Evolutionary conservation across 2,888 invertebrate genomes (phyloP), one percentile per base, ranked within the genome.

Genomic region (Amphipyra tragopoginis): DNA sequence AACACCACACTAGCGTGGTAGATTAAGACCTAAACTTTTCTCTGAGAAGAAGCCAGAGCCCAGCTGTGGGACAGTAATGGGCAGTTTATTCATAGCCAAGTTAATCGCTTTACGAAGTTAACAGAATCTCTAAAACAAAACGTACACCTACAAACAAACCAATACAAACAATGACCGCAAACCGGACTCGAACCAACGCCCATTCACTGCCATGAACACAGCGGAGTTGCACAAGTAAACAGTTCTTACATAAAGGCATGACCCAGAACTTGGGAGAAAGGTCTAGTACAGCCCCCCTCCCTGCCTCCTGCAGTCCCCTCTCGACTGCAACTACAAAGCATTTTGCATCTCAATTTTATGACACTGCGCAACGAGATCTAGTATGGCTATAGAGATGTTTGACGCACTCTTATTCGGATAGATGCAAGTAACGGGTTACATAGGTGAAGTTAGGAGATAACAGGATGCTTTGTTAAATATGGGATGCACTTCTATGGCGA

Each of bases 211-310:
- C 79, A 80, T 81, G 84, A 86, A 83, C 82, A 85, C 76, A 73
- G 70, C 84, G 33, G n/a, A 10, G 42, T 62, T 74, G 54, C 53
- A 75, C 75, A 75, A 83, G 83, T 86, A 76, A 80, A 77, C 73
- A 57, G 48, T 72, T 75, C 88, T 89, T 90, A 87, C 87, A 87
- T 91, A 90, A 89, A 89, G 83, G 55, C 75, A 69, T 91, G 93
- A 93, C 93, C 93, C 88, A 93, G 93, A 93, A 94, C 93, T 93
- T 93, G 90, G 79, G 93, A 93, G 94, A 94, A 94, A 94, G 93
- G 93, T 91, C 89, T 88, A 89, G 87, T 82, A 79, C 79, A 66
- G 59, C 68, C 66, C 53, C 44, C 26, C 29, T 29, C 29, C 33
- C 68, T 56, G 58, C 56, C 59, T 60, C 53, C 36, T 57, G 61